Evolutionary conservation across 2,888 invertebrate genomes (phyloP), one percentile per base, ranked within the genome.

Genomic region (Cotesia congregata): DNA sequence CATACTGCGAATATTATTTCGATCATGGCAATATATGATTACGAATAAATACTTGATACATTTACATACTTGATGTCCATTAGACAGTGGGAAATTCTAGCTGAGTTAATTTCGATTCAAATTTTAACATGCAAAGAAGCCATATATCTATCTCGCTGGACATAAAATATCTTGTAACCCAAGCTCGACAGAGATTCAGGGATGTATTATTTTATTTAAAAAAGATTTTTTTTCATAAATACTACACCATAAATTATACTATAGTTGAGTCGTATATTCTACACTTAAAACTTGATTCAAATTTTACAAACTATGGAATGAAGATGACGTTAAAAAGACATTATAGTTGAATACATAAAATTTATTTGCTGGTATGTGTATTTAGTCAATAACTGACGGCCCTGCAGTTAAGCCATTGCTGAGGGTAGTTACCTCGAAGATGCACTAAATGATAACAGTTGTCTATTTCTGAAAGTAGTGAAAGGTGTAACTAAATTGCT

Each of bases 41-140:
- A 30, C 3, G 3, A 30, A 30, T 30, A 30, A 30, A 30, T 30
- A 30, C 30, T 30, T 30, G 3, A 30, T 30, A 30, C 30, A 30
- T 30, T 30, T 30, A 30, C 30, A 30, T 30, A 30, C 30, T 30
- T 30, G 30, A 30, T 30, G 30, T 30, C 30, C 3, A 30, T 30
- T 30, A 30, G 30, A 30, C 3, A 30, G 30, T 30, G 30, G 30
- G 30, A 30, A 30, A 30, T 30, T 30, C 30, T 30, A 30, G 30
- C 30, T 30, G 30, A 30, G 83, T 82, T 87, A 87, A 88, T 87
- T 85, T 86, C 82, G 83, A 88, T 87, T 87, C 85, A 84, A 86
- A 86, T 87, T 85, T 87, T 87, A 86, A 85, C 83, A 81, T 82
- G 85, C 83, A 82, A 83, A 82, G 88, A 88, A 88, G 88, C 88